Conservation (phyloP, 2,888 invertebrate genomes). For the Epiperipatus broadwayi region DNA sequence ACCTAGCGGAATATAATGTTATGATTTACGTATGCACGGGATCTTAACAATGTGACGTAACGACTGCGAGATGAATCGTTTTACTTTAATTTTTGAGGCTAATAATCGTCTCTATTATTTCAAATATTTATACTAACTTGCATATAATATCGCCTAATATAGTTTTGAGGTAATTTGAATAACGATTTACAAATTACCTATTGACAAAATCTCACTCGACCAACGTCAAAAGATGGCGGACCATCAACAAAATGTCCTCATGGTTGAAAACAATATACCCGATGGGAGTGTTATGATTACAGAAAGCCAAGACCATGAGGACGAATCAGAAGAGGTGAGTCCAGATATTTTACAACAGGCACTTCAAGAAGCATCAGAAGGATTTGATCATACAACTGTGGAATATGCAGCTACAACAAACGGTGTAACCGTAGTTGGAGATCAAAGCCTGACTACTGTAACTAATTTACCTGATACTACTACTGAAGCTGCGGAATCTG, state of each 20-base stretch:
- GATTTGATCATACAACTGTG: slow-evolving; percentile 6
- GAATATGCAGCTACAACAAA: slow-evolving; percentile 11
- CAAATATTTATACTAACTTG: no score
- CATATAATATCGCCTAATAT: no score
- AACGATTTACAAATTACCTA: no score
- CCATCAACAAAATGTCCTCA: slow-evolving; percentile 13
- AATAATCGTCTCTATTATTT: no score
- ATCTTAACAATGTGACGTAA: no score
- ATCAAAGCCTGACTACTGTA: not conserved
- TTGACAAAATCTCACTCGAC: no score
- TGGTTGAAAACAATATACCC: slow-evolving; percentile 11
- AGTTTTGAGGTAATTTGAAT: no score
- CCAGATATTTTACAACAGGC: slow-evolving; percentile 24
- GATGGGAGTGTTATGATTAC: slow-evolving; percentile 6
- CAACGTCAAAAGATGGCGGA: slow-evolving; percentile 13
- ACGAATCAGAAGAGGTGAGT: slow-evolving; percentile 16
- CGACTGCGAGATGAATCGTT: no score
- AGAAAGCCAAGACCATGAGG: slow-evolving; percentile 4
- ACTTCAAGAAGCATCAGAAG: slow-evolving; percentile 21
- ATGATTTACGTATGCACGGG: no score
- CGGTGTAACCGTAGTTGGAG: slow-evolving; percentile 10
- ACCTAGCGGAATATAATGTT: no score
- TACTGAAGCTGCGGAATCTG: slow-evolving; percentile 9
- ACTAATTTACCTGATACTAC: slow-evolving; percentile 1
- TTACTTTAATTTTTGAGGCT: no score